phyloP scores from a whole-genome alignment of 1,140 invertebrate species.

The Tetramorium simillimum region DNA sequence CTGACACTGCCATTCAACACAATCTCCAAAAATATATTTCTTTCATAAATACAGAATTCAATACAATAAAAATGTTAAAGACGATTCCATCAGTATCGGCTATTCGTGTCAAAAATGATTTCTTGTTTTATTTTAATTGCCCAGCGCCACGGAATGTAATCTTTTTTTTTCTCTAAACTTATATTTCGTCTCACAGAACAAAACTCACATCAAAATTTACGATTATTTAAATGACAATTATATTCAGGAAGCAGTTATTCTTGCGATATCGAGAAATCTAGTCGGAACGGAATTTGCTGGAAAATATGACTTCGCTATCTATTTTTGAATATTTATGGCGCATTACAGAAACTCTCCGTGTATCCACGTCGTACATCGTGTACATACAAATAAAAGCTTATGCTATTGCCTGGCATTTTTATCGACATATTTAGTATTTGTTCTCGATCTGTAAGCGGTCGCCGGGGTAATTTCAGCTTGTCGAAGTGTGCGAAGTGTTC shows the following conservation, averaged over 20 bases:
- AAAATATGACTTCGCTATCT: neutral
- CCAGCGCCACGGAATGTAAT: neutral
- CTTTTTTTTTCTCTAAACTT: neutral
- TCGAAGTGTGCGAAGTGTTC: neutral
- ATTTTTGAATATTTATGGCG: conserved; percentile 5
- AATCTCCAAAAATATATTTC: neutral
- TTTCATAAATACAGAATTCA: neutral
- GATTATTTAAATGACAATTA: neutral
- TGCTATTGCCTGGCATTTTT: neutral
- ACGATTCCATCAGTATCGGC: no score
- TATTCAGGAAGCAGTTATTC: neutral
- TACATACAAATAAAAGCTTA: neutral
- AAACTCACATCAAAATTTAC: neutral
- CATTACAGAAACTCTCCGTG: neutral
- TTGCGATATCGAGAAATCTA: neutral
- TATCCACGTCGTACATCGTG: neutral
- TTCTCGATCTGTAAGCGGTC: neutral
- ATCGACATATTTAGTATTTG: neutral
- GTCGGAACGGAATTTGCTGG: neutral
- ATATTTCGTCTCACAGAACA: neutral
- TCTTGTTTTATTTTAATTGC: neutral
- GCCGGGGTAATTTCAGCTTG: neutral
- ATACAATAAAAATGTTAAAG: neutral
- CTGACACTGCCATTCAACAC: neutral
- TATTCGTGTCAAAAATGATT: neutral